Evolutionary conservation across 2,797 vertebrate species (phyloP).

Genomic region (Argya squamiceps): DNA sequence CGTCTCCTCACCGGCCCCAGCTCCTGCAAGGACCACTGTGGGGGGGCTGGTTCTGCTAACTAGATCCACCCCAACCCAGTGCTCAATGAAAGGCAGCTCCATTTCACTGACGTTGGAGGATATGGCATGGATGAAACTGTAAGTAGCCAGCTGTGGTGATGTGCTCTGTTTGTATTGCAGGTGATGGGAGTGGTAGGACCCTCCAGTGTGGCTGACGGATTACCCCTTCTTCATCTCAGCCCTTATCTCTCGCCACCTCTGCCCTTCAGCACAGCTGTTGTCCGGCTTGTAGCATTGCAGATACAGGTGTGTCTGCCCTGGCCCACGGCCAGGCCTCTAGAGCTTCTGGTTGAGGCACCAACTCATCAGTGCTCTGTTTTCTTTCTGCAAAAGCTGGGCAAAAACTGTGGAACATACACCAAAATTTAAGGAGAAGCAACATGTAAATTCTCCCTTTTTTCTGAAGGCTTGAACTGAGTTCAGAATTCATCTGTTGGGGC

Average conservation of each 20-base stretch:
- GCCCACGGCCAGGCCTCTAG: slow-evolving; percentile 73
- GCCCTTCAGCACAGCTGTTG: slow-evolving; percentile 98
- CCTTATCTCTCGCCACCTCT: slow-evolving; percentile 98
- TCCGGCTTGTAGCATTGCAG: slow-evolving; percentile 96
- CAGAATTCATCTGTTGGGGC: slow-evolving; percentile 27
- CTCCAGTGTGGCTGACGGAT: slow-evolving; percentile 98
- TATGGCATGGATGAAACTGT: slow-evolving; percentile 76
- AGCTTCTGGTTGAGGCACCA: slow-evolving; percentile 73
- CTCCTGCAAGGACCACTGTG: slow-evolving; percentile 39
- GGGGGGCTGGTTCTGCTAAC: neutral
- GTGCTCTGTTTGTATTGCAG: slow-evolving; percentile 84
- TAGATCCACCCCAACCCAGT: slow-evolving; percentile 39
- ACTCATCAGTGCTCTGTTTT: slow-evolving; percentile 69
- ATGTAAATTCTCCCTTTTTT: slow-evolving; percentile 28
- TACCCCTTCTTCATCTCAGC: slow-evolving; percentile 98
- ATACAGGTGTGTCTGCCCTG: slow-evolving; percentile 90
- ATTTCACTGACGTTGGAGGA: slow-evolving; percentile 63
- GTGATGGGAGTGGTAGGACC: slow-evolving; percentile 99
- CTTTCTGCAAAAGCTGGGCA: slow-evolving; percentile 83
- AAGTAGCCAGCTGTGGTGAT: slow-evolving; percentile 72
- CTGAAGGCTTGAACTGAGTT: slow-evolving; percentile 47
- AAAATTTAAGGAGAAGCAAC: neutral
- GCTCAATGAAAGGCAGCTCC: slow-evolving; percentile 37
- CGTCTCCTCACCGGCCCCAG: neutral
- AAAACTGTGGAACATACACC: slow-evolving; percentile 76